Evolutionary conservation across 2,113 vertebrate genomes (phyloP).

Genomic region (Odontesthes bonariensis): DNA sequence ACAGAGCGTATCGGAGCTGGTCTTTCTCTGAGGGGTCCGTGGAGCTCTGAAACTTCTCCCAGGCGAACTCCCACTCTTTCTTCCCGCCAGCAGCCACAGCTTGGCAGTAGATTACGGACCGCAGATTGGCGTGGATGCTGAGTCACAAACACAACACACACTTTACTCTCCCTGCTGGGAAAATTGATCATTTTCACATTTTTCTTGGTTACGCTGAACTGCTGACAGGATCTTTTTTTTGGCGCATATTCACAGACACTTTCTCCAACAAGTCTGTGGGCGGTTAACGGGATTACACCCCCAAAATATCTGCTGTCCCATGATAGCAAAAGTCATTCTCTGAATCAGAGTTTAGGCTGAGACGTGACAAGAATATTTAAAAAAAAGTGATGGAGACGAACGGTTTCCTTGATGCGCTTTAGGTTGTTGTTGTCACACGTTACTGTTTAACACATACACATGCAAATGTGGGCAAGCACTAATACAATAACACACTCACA

Average conservation of each 20-base stretch:
- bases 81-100: conserved; percentile 83
- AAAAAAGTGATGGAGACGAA: neutral
- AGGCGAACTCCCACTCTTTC: conserved; percentile 89
- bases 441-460: neutral
- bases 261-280: neutral
- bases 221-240: neutral
- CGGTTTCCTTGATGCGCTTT: neutral
- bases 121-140: conserved; percentile 89
- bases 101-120: conserved; percentile 88
- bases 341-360: too few species aligned
- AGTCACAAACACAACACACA: conserved; percentile 20
- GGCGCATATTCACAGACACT: neutral
- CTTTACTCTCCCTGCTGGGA: conserved; percentile 2
- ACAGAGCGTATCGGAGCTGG: conserved; percentile 84
- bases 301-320: neutral
- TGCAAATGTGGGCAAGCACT: neutral
- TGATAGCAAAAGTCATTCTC: neutral
- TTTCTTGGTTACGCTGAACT: neutral
- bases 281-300: neutral
- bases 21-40: conserved; percentile 82
- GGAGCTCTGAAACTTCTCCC: conserved; percentile 76
- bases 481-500: neutral
- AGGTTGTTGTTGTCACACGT: neutral
- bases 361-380: neutral
- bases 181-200: conserved; percentile 11